A percentile compares a stretch with the other conserved stretches of the same genome.
phyloP scores from a whole-genome alignment of 2,797 vertebrate genomes.

The Xenops minutus region DNA sequence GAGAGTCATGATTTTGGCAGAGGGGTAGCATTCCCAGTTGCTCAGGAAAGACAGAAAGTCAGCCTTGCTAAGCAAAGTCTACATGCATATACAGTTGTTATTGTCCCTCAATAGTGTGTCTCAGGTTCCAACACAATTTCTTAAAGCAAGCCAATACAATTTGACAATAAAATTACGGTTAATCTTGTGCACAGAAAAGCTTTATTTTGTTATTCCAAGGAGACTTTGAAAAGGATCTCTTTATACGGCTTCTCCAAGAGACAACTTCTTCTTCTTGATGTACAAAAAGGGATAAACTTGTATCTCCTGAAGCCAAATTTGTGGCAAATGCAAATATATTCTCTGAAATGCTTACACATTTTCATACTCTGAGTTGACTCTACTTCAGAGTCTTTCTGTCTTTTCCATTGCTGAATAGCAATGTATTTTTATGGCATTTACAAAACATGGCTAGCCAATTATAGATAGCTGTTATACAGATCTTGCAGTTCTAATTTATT shows the following conservation, averaged over 20 bases:
- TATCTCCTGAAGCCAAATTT: background rate
- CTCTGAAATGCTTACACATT: background rate
- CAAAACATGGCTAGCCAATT: background rate
- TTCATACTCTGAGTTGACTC: background rate
- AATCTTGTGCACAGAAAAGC: background rate
- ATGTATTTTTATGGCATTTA: background rate
- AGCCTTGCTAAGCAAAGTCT: background rate
- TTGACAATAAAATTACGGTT: background rate
- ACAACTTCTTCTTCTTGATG: background rate
- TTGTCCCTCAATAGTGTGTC: background rate
- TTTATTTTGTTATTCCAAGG: background rate
- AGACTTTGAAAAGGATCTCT: background rate
- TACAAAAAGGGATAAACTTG: background rate
- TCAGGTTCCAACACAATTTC: background rate
- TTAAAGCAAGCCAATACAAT: background rate
- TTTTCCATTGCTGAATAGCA: background rate
- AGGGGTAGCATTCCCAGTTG: background rate
- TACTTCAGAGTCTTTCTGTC: background rate
- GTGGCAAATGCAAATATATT: background rate
- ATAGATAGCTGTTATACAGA: background rate
- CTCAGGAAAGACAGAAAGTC: background rate
- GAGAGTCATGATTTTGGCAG: accelerated
- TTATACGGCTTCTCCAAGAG: background rate
- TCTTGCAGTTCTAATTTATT: background rate
- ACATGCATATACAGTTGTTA: background rate